Evolutionary conservation across 2,113 vertebrate species (phyloP).

Genomic region (Furnarius figulus): DNA sequence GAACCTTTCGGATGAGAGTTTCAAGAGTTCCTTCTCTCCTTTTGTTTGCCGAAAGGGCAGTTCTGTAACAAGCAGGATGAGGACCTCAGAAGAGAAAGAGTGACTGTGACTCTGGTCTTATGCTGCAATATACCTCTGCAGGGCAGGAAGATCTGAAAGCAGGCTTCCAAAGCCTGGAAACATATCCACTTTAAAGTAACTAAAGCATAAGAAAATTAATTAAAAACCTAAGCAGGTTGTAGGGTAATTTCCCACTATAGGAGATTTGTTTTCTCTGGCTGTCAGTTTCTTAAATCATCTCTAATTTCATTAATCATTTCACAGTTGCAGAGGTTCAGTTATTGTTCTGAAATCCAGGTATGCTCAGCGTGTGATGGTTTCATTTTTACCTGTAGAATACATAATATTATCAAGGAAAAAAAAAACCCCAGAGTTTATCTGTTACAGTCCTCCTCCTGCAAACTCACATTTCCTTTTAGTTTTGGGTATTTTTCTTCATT

Average conservation of each 20-base stretch:
- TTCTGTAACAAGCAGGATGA: background rate
- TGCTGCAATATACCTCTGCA: background rate
- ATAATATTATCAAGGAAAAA: background rate
- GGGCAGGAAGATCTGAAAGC: background rate
- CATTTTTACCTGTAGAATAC: background rate
- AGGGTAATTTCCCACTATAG: background rate
- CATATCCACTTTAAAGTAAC: background rate
- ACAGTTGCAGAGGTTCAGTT: background rate
- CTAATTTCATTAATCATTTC: background rate
- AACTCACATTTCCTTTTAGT: background rate
- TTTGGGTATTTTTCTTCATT: background rate
- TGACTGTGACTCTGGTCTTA: background rate
- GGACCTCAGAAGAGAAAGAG: background rate
- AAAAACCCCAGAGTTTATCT: background rate
- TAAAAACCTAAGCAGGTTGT: background rate
- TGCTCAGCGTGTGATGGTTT: background rate
- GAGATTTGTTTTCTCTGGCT: background rate
- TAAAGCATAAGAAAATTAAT: background rate
- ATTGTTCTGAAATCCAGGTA: background rate
- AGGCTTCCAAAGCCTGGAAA: background rate
- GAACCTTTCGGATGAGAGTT: background rate
- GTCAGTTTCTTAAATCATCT: background rate
- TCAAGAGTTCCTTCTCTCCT: background rate
- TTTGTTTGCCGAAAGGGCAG: background rate
- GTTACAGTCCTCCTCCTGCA: background rate